A percentile compares a stretch with the other conserved stretches of the same genome.
These are phyloP conservation scores for Procapra przewalskii DNA, from an alignment of 2,113 vertebrate genomes.

Conservation along the genomic window DNA sequence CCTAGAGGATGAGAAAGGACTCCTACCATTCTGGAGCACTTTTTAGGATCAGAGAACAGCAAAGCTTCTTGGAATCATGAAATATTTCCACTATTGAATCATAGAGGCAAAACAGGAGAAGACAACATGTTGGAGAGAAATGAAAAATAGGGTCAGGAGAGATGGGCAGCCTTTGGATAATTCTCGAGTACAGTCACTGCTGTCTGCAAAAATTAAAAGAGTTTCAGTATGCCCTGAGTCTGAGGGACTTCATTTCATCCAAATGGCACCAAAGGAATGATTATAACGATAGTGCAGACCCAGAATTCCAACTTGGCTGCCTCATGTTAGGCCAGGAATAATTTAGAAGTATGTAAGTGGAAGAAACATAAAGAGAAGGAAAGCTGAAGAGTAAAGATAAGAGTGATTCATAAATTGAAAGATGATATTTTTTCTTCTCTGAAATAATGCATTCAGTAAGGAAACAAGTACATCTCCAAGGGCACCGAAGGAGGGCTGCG, in stretches of 20 bases:
- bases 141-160: neutral
- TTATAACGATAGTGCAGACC: constrained; percentile 54
- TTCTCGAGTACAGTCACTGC: neutral
- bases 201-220: constrained; percentile 46
- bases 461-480: constrained; percentile 78
- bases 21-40: neutral
- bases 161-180: neutral
- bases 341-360: constrained; percentile 69
- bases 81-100: neutral
- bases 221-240: neutral
- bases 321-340: constrained; percentile 72
- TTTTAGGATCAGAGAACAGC: neutral
- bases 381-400: constrained; percentile 82
- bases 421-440: constrained; percentile 69
- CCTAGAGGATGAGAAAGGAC: neutral
- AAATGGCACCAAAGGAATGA: constrained; percentile 18
- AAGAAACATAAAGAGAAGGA: constrained; percentile 74
- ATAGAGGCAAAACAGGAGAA: neutral
- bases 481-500: constrained; percentile 45
- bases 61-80: neutral
- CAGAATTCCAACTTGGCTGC: constrained; percentile 37
- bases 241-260: constrained; percentile 2
- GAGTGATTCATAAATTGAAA: constrained; percentile 79
- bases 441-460: constrained; percentile 71
- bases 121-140: neutral